Evolutionary conservation across 2,888 invertebrate species (phyloP), one percentile per base, ranked within the genome.

Genomic region (Apotomis capreana): DNA sequence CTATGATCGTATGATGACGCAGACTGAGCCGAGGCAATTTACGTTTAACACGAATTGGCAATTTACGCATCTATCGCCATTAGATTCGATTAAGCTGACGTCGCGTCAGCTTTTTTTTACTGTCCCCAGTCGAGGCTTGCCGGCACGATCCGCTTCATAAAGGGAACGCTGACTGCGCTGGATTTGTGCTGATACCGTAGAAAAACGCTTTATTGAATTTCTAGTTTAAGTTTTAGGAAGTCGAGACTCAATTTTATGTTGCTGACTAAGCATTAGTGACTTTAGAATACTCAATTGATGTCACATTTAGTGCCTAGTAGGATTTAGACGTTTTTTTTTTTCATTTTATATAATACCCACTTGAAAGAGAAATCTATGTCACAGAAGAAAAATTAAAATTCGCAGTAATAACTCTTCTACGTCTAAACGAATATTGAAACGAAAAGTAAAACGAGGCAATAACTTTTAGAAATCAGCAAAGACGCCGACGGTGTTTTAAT

Each of bases 31-130:
- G 15, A 70, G 60, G 60, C 70, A 65, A 71, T 67, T 57, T 68
- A 36, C 68, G 67, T 62, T 44, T 46, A 60, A 73, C 68, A 64
- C 61, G 59, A 69, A 73, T 69, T 58, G 73, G 58, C 69, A 73
- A 68, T 70, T 51, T 62, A 71, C 75, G 55, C 74, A 52, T 74
- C 77, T 80, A 81, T 78, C 76, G 80, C 76, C 69, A 73, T 73
- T 73, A 73, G 74, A 77, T 75, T 77, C 75, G 75, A 81, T 74
- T 75, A 77, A 78, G 78, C 77, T 76, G 77, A 77, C 75, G 78
- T 77, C 69, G 71, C 77, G 77, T 83, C 82, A 81, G 83, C 82
- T 76, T 78, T 82, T 26, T 81, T 81, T 81, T 81, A 80, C 79
- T 71, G 77, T 75, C 82, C 61, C 40, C 55, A 54, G 40, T 60